Percentiles rank a stretch among this genome's conserved stretches.
These are phyloP conservation scores for Lordiphosa stackelbergi DNA, from an alignment of 1,140 invertebrate species.

Conservation along the genomic window DNA sequence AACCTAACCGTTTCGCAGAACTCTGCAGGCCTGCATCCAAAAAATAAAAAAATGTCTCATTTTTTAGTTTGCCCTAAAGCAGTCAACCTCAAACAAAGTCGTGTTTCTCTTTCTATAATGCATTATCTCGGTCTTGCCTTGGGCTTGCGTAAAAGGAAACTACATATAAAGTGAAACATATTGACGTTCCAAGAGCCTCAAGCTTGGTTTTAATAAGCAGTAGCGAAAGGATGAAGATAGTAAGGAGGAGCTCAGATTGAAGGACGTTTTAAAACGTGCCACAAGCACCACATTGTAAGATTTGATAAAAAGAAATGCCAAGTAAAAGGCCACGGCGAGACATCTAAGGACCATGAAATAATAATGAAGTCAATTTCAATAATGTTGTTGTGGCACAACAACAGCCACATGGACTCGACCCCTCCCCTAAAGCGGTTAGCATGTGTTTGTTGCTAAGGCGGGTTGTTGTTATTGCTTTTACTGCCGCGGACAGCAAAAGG, in stretches of 20 bases:
- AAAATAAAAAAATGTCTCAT: not conserved
- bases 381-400: constrained; percentile 34
- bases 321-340: constrained; percentile 28
- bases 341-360: constrained; percentile 54
- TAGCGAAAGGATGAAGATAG: constrained; percentile 13
- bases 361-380: constrained; percentile 74
- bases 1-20: too few relatives aligned
- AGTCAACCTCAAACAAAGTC: constrained; percentile 13
- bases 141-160: not conserved
- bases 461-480: constrained; percentile 34
- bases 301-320: constrained; percentile 56
- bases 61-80: not conserved
- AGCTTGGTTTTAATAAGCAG: constrained; percentile 62
- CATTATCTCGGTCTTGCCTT: constrained; percentile 31
- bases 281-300: constrained; percentile 64
- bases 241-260: constrained; percentile 1
- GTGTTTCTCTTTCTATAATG: constrained; percentile 25
- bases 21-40: too few relatives aligned
- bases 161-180: constrained; percentile 2
- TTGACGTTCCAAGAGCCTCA: constrained; percentile 29
- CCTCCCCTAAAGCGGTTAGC: constrained; percentile 3
- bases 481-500: constrained; percentile 48
- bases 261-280: constrained; percentile 55
- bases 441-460: constrained; percentile 33
- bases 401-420: constrained; percentile 11